Conservation (phyloP, 1,140 invertebrate genomes). For the Maniola jurtina region DNA sequence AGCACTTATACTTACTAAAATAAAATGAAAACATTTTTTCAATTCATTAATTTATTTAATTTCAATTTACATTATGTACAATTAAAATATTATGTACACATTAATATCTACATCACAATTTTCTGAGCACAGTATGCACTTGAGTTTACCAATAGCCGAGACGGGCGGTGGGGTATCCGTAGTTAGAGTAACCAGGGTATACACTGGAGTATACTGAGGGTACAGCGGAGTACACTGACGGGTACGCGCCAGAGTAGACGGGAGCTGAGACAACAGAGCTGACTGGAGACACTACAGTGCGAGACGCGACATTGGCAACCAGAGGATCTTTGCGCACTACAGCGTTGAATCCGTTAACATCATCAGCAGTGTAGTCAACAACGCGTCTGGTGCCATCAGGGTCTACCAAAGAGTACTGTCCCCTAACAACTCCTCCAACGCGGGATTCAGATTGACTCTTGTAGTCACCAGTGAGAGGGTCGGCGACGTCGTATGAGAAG, state of each 20-base stretch:
- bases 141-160: neutral
- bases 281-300: slow-evolving; percentile 8
- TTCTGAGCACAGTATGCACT: neutral
- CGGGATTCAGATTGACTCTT: slow-evolving; percentile 75
- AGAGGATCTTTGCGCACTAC: slow-evolving; percentile 65
- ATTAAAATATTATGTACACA: too few relatives aligned
- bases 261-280: slow-evolving; percentile 7
- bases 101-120: too few relatives aligned
- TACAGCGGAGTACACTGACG: neutral
- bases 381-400: slow-evolving; percentile 68
- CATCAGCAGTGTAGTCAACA: slow-evolving; percentile 59
- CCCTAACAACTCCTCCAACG: slow-evolving; percentile 78
- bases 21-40: too few relatives aligned
- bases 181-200: slow-evolving; percentile 1
- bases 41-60: too few relatives aligned
- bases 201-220: neutral
- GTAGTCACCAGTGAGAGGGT: slow-evolving; percentile 76
- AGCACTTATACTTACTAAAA: too few relatives aligned
- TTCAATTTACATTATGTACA: too few relatives aligned
- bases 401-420: slow-evolving; percentile 75
- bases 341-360: slow-evolving; percentile 76
- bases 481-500: slow-evolving; percentile 72
- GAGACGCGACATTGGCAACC: slow-evolving; percentile 23
- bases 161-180: neutral
- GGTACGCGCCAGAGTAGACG: slow-evolving; percentile 24